These are phyloP conservation scores for Eilema caniola DNA, from an alignment of 2,888 invertebrate genomes.

Conservation along the genomic window DNA sequence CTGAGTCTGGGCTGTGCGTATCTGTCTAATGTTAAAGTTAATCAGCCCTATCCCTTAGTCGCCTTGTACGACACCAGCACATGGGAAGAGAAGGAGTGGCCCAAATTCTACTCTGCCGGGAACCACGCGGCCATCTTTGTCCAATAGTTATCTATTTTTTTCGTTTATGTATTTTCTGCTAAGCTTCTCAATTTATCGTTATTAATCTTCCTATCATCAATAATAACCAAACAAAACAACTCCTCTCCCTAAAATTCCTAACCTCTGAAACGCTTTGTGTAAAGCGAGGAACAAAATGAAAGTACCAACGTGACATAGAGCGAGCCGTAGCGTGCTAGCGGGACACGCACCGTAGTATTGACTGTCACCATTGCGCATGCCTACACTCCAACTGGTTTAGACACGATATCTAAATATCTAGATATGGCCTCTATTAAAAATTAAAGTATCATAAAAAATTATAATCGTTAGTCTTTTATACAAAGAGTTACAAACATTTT, in stretches of 20 bases:
- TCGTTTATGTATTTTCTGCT: neutral
- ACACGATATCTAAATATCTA: conserved; percentile 36
- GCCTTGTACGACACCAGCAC: too few relatives aligned
- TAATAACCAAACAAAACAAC: neutral
- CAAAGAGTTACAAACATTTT: too few relatives aligned
- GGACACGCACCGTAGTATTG: conserved; percentile 71
- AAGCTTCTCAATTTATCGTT: neutral
- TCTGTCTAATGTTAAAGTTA: too few relatives aligned
- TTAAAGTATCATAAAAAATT: too few relatives aligned
- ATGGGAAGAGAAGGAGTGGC: too few relatives aligned
- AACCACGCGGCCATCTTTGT: too few relatives aligned
- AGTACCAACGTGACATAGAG: conserved; percentile 36
- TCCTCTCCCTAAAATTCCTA: neutral
- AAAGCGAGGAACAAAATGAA: conserved; percentile 32
- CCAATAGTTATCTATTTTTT: neutral
- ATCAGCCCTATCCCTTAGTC: too few relatives aligned
- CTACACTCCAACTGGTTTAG: conserved; percentile 48
- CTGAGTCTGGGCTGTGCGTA: too few relatives aligned
- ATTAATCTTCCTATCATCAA: neutral
- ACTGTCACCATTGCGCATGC: conserved; percentile 79
- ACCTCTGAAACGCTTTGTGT: conserved; percentile 3
- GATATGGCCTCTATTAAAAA: conserved; percentile 38
- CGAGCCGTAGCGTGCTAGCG: conserved; percentile 24
- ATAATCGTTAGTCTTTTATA: too few relatives aligned
- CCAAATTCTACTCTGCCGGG: too few relatives aligned